These are phyloP conservation scores for Teleopsis dalmanni DNA, from an alignment of 1,140 invertebrate genomes.

Conservation along the genomic window DNA sequence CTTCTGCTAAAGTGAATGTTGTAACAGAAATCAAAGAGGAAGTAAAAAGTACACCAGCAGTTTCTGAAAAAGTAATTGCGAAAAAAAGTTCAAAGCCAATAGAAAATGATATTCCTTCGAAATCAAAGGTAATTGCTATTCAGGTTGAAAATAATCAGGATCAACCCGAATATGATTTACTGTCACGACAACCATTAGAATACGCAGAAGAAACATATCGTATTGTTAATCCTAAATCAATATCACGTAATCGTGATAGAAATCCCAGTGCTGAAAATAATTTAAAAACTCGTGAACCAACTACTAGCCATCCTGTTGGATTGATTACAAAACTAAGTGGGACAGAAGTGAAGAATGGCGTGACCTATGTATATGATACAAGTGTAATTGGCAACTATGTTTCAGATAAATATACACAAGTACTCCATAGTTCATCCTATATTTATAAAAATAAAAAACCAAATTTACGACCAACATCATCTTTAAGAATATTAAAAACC, in stretches of 20 bases:
- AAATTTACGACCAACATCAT: constrained; percentile 18
- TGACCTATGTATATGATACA: too few relatives aligned
- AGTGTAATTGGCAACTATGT: too few relatives aligned
- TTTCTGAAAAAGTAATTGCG: neutral
- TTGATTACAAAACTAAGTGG: neutral
- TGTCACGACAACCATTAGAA: constrained; percentile 73
- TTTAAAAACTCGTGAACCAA: too few relatives aligned
- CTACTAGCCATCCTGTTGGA: too few relatives aligned
- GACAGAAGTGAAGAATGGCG: too few relatives aligned
- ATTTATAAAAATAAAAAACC: constrained; percentile 7
- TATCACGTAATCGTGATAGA: too few relatives aligned
- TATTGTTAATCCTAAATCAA: constrained; percentile 41
- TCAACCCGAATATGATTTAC: constrained; percentile 71
- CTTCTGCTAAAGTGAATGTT: neutral
- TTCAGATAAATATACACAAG: too few relatives aligned
- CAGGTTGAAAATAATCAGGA: too few relatives aligned
- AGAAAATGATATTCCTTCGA: constrained; percentile 22
- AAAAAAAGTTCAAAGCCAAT: constrained; percentile 14
- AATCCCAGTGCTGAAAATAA: too few relatives aligned
- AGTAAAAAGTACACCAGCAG: neutral
- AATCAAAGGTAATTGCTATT: too few relatives aligned
- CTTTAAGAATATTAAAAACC: constrained; percentile 25
- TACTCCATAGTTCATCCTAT: too few relatives aligned
- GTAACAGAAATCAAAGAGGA: neutral
- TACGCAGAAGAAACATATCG: constrained; percentile 69